phyloP scores from a whole-genome alignment of 2,113 vertebrate species.

The Lepus timidus region DNA sequence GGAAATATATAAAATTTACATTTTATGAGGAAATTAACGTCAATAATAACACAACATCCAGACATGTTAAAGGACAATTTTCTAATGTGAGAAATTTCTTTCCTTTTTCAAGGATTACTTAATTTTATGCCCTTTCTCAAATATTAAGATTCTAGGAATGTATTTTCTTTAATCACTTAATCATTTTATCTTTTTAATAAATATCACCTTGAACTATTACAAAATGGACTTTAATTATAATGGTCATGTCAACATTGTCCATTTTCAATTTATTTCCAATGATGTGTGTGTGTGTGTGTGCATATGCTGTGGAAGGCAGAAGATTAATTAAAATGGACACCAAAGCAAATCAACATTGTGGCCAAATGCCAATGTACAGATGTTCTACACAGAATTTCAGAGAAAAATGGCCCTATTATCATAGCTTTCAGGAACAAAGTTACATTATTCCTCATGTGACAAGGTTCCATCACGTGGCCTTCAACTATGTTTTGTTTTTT shows the following conservation, averaged over 20 bases:
- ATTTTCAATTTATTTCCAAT: not conserved
- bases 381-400: not conserved
- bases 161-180: slow-evolving; percentile 37
- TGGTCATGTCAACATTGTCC: not conserved
- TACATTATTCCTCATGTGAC: not conserved
- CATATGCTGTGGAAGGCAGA: not conserved
- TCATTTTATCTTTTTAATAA: not conserved
- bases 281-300: not conserved
- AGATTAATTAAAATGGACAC: not conserved
- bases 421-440: not conserved
- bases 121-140: not conserved
- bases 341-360: not conserved
- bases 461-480: not conserved
- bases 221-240: slow-evolving; percentile 5
- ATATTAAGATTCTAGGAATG: not conserved
- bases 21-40: slow-evolving; percentile 9
- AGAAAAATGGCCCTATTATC: not conserved
- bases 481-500: not conserved
- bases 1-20: not conserved
- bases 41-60: not conserved
- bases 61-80: not conserved
- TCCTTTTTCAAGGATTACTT: not conserved
- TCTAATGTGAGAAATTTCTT: not conserved
- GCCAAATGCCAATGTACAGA: not conserved
- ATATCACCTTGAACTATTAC: not conserved